These are phyloP conservation scores for Hipparchia semele DNA, from an alignment of 2,888 invertebrate genomes.

Conservation along the genomic window DNA sequence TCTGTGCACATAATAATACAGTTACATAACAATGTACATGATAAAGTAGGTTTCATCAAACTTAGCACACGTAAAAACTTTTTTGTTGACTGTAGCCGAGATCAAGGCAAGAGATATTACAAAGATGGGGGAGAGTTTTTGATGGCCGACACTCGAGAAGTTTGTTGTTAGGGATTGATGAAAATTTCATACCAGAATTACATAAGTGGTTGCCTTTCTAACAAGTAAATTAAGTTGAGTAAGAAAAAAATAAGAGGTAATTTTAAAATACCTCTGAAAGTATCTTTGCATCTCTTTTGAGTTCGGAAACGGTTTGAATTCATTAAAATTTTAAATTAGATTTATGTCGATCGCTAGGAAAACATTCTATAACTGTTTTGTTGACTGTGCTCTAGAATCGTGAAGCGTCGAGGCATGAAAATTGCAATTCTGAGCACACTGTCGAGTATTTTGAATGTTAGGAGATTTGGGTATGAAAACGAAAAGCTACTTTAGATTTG, in stretches of 20 bases:
- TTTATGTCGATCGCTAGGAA: not conserved
- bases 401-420: slow-evolving; percentile 14
- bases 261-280: not conserved
- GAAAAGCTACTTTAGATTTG: not conserved
- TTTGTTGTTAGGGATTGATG: slow-evolving; percentile 17
- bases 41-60: too few species aligned
- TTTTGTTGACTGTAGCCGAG: slow-evolving; percentile 19
- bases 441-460: slow-evolving; percentile 13
- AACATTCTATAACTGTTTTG: slow-evolving; percentile 14
- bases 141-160: slow-evolving; percentile 14
- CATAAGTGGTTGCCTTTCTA: slow-evolving; percentile 3
- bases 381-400: slow-evolving; percentile 25
- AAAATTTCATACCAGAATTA: slow-evolving; percentile 14
- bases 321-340: slow-evolving; percentile 1
- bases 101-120: slow-evolving; percentile 17
- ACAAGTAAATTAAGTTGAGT: not conserved
- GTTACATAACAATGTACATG: too few species aligned
- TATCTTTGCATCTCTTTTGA: not conserved
- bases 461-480: not conserved
- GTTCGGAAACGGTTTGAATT: not conserved
- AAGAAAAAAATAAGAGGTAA: not conserved
- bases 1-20: too few species aligned
- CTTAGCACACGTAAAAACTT: not conserved
- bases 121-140: slow-evolving; percentile 15
- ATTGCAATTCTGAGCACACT: slow-evolving; percentile 31